Evolutionary conservation across 2,113 vertebrate species (phyloP).

Genomic region (Apus apus): DNA sequence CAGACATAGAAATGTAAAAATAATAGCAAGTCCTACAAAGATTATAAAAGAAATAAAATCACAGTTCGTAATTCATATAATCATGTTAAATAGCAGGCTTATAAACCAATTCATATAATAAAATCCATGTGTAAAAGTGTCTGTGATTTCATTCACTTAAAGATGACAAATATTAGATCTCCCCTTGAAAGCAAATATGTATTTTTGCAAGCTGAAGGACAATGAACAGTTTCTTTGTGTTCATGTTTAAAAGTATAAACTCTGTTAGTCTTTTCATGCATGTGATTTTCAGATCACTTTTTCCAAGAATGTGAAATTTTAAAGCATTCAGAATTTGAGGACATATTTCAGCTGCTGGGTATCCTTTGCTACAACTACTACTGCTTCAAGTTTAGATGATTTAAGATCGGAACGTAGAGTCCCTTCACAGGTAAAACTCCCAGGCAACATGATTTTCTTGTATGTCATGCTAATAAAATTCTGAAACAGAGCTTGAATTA

Average conservation of each 20-base stretch:
- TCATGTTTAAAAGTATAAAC: slow-evolving; percentile 32
- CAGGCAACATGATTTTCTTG: neutral
- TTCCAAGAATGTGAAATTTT: neutral
- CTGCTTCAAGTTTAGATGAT: neutral
- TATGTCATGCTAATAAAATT: neutral
- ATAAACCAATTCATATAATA: slow-evolving; percentile 77
- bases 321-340: slow-evolving; percentile 2
- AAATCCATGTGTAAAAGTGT: slow-evolving; percentile 77
- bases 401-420: neutral
- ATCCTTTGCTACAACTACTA: neutral
- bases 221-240: slow-evolving; percentile 41
- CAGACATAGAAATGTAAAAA: slow-evolving; percentile 82
- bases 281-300: slow-evolving; percentile 4
- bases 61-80: slow-evolving; percentile 82
- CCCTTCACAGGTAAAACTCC: neutral
- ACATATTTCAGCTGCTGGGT: neutral
- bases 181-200: slow-evolving; percentile 66
- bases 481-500: neutral
- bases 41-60: slow-evolving; percentile 84
- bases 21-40: slow-evolving; percentile 80
- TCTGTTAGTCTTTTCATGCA: neutral
- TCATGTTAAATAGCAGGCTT: slow-evolving; percentile 78
- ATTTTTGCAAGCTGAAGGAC: slow-evolving; percentile 57
- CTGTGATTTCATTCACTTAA: slow-evolving; percentile 68
- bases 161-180: slow-evolving; percentile 73